Evolutionary conservation across 2,888 invertebrate genomes (phyloP).

Genomic region (Ecliptopera silaceata): DNA sequence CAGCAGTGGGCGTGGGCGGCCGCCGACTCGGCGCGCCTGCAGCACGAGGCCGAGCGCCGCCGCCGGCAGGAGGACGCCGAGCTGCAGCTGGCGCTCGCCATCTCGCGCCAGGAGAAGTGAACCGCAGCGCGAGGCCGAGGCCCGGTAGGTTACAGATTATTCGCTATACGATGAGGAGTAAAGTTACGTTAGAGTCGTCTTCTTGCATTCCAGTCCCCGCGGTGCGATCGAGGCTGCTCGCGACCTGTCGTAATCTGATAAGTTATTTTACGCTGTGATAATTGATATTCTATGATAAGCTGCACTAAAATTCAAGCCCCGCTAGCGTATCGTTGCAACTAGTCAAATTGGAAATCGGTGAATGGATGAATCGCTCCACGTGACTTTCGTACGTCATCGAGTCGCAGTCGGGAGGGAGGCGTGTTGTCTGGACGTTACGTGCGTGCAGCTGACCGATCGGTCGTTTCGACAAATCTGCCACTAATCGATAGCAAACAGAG

Average conservation of each 20-base stretch:
- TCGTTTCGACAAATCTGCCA: constrained; percentile 3
- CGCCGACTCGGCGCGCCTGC: constrained; percentile 85
- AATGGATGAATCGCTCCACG: not conserved
- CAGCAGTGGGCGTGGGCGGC: constrained; percentile 90
- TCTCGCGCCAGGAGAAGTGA: constrained; percentile 83
- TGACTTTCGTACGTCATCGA: not conserved
- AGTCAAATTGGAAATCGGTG: constrained; percentile 48
- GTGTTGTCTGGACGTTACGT: constrained; percentile 23
- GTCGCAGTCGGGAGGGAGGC: constrained; percentile 31
- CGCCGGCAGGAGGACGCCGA: constrained; percentile 87
- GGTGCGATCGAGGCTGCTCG: constrained; percentile 10
- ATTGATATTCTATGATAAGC: constrained; percentile 22
- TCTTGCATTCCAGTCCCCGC: constrained; percentile 27
- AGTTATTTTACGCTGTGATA: constrained; percentile 29
- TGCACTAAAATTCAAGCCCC: constrained; percentile 22
- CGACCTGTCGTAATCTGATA: constrained; percentile 20
- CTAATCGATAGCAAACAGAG: constrained; percentile 8
- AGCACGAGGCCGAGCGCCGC: constrained; percentile 83
- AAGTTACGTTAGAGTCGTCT: constrained; percentile 8
- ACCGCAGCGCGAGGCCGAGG: constrained; percentile 10
- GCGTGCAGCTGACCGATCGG: constrained; percentile 17
- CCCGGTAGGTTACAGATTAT: constrained; percentile 11
- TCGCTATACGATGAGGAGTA: constrained; percentile 4
- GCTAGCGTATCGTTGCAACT: constrained; percentile 39
- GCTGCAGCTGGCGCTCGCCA: constrained; percentile 87